Base-by-base conservation (phyloP, 2,797 vertebrate species). In the Helicolenus hilgendorfi region DNA sequence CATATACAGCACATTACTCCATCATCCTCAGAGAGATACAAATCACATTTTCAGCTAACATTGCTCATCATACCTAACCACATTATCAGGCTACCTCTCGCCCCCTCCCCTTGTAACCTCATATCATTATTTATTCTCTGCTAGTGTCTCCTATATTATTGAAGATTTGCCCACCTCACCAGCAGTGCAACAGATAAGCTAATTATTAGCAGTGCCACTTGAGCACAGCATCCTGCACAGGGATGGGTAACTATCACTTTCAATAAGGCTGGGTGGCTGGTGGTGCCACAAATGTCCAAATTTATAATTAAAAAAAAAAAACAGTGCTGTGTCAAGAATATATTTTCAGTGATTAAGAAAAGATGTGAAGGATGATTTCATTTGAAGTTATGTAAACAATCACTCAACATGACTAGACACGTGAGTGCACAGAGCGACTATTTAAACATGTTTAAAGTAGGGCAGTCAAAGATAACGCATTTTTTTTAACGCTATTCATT, bases 101-200 rank as follows among this genome's bases (percentile, higher is more conserved):
- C 60, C 62, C 20, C 70, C 62, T 11, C 70, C 22, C 7, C 56
- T 58, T 92, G 75, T 72, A 67, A 67, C 64, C 36, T 63, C 45
- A 49, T 64, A 87, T 53, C 83, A 87, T 89, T 85, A 89, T 86
- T 93, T 22, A 90, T 78, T 85, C 53, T 36, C 72, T 62, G 24
- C 78, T 53, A 63, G 65, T 84, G 49, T 81, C 79, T 81, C 63
- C 72, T 92, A 11, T 77, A 83, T 85, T 89, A 89, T 88, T 88
- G n/a, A 92, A 82, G 65, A 82, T 63, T 64, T 80, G 22, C 49
- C 73, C 73, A 70, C 59, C 74, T 83, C 72, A 76, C 60, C 78
- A 83, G 65, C 29, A 33, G 62, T 72, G 71, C 59, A 83, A 84
- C 69, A 72, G 79, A 72, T 87, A 79, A 76, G 68, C 38, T 83